Evolutionary conservation across 2,888 invertebrate species (phyloP), one percentile per base, ranked within the genome.

Genomic region (Diachrysia chrysitis): DNA sequence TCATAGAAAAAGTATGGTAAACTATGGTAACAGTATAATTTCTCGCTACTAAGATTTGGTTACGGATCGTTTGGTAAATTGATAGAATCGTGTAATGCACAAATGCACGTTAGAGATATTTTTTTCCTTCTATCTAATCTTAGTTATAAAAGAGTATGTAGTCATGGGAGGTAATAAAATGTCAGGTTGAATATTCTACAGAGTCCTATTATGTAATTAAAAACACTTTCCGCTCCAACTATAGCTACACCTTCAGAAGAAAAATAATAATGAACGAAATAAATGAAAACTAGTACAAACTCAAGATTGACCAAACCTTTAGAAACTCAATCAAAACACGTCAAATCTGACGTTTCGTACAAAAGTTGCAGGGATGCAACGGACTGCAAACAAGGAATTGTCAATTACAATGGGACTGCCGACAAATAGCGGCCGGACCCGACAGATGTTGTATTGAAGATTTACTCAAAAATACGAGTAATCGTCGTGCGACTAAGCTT

Each of bases 401-500:
- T 35, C 21, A 23, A 58, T 76, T 75, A 90, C 87, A 90, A 89
- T 78, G 76, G 85, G 58, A 58, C 66, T 61, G 78, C 83, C 83
- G 83, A 84, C 84, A 84, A 83, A 83, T 83, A 80, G 73, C 66
- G 76, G 78, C 48, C 48, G 82, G 84, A 86, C 83, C 77, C 81
- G 89, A 85, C 91, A 90, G 90, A 90, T 91, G 91, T 87, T 82
- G 83, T 29, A 56, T 37, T 68, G 37, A 66, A 72, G 67, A 67
- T 82, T 91, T 89, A 86, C 86, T 88, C 78, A 85, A 90, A 92
- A 93, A 90, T 90, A 87, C 89, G 89, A 92, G 89, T 90, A 88
- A 85, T 85, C 87, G 83, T 76, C 87, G 90, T 90, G 89, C 80
- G 92, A 90, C 83, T 83, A 68, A 80, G 81, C 91, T 94, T 94